phyloP scores from a whole-genome alignment of 1,140 invertebrate species.

The Ceratitis capitata region DNA sequence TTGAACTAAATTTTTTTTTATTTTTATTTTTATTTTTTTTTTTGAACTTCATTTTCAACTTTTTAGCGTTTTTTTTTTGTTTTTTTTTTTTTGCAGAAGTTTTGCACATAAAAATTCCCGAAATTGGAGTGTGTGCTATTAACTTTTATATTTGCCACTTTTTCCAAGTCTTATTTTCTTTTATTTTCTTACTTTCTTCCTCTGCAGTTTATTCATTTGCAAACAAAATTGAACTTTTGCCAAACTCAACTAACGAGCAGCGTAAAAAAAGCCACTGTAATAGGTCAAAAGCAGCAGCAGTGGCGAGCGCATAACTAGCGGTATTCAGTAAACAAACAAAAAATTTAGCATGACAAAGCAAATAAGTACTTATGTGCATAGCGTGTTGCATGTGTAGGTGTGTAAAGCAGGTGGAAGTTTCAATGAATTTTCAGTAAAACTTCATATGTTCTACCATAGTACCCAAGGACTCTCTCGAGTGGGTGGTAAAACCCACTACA shows the following conservation, averaged over 20 bases:
- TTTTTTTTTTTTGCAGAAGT: not conserved
- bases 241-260: slow-evolving; percentile 19
- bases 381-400: not conserved
- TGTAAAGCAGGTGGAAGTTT: not conserved
- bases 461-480: not conserved
- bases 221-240: slow-evolving; percentile 26
- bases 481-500: no score
- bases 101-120: no score
- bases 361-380: not conserved
- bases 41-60: not conserved
- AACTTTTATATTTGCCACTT: no score
- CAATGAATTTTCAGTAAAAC: not conserved
- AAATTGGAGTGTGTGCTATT: no score
- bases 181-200: not conserved
- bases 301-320: not conserved
- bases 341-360: not conserved
- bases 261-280: not conserved
- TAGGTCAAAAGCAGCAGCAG: not conserved
- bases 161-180: not conserved
- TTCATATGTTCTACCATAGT: not conserved
- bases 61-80: not conserved
- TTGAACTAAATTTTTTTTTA: not conserved
- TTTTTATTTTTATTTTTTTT: not conserved
- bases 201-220: not conserved
- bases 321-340: not conserved